Base-by-base conservation (phyloP, 2,113 vertebrate species). In the Campylorhamphus procurvoides region DNA sequence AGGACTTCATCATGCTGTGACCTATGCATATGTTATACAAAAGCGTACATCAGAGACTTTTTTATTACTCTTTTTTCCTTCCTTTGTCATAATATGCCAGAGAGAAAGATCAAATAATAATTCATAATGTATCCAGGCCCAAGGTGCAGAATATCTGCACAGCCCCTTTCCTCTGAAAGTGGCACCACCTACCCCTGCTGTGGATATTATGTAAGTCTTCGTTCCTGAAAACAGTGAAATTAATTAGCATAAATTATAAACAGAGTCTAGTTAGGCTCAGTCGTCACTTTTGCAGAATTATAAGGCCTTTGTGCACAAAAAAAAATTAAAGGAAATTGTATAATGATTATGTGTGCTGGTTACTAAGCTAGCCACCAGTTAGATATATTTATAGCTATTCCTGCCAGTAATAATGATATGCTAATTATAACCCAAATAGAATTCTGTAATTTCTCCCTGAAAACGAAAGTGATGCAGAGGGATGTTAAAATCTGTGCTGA, bases 351-450 rank as follows among this genome's bases (percentile, higher is more conserved):
- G 47, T 96, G 73, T 87, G 87, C 77, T 92, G 84, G 94, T 87
- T 97, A 84, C 77, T 86, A 94, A 96, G 89, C 94, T 96, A 92
- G 90, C 94, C 71, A 31, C 91, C 63, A 53, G 81, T 97, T 94
- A 91, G 66, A 95, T 90, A 55, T 94, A 97, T 97, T 94, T 97
- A 89, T 96, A 93, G 89, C 50, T 76, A 77, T 89, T 94, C 71
- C 84, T 95, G 90, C 71, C 80, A 84, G 95, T 95, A 95, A 87
- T 97, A 97, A 97, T 97, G 96, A 96, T 91, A 96, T 94, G 84
- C 96, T 96, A 97, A 97, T 98, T 97, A 89, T 87, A 97, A 87
- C 89, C 92, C 93, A 90, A 91, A 96, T 87, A 95, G 87, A 94
- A 89, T 87, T 89, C 80, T 88, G 83, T 90, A 87, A 90, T 58